These are phyloP conservation scores for Diplolepis rosae DNA, from an alignment of 2,888 invertebrate species.

Conservation along the genomic window DNA sequence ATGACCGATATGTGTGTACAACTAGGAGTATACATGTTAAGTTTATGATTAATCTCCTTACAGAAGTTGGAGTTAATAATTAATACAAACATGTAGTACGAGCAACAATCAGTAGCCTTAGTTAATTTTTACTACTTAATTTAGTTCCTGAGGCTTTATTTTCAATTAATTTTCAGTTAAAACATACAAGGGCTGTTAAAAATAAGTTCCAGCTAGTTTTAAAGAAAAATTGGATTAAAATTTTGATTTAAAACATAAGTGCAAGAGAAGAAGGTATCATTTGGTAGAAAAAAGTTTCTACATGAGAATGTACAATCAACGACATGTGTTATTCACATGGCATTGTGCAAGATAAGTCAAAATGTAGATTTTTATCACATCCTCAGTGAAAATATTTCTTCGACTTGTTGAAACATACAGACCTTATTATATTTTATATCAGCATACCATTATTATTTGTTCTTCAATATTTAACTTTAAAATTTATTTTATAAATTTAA, in stretches of 20 bases:
- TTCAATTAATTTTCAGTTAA: not conserved
- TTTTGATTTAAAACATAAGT: not conserved
- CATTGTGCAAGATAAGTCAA: not conserved
- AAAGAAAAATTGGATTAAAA: not conserved
- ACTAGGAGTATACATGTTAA: constrained; percentile 47
- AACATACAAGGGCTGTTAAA: too few relatives aligned
- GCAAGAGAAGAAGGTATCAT: not conserved
- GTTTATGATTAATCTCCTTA: constrained; percentile 26
- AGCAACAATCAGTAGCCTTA: not conserved
- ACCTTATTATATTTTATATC: too few relatives aligned
- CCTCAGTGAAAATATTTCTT: too few relatives aligned
- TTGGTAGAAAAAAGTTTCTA: too few relatives aligned
- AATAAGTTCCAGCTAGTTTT: not conserved
- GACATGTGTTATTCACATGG: not conserved
- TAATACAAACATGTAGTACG: constrained; percentile 6
- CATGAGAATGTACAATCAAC: not conserved
- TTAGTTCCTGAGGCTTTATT: not conserved
- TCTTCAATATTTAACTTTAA: too few relatives aligned
- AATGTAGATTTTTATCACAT: too few relatives aligned
- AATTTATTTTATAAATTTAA: too few relatives aligned
- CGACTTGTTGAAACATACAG: too few relatives aligned
- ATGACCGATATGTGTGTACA: constrained; percentile 53
- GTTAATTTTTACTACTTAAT: not conserved
- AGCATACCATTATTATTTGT: too few relatives aligned
- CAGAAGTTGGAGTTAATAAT: not conserved